Conservation (phyloP, 1,140 invertebrate genomes). For the Homalodisca vitripennis region DNA sequence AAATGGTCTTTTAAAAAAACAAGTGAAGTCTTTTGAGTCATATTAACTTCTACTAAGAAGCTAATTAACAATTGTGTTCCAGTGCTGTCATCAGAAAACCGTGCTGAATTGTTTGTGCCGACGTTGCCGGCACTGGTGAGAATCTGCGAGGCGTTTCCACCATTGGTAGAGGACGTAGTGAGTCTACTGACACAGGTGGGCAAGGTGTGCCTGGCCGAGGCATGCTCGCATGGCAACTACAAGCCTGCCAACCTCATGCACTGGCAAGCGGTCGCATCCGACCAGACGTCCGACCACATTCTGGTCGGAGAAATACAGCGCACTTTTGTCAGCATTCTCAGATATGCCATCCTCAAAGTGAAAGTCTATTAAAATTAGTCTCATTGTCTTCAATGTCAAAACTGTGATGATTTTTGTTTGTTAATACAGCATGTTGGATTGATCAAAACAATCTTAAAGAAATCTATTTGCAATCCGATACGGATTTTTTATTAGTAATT, state of each 20-base stretch:
- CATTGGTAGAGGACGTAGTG: conserved; percentile 85
- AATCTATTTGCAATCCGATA: no score
- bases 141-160: conserved; percentile 90
- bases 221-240: conserved; percentile 57
- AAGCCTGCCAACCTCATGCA: conserved; percentile 9
- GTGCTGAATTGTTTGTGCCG: conserved; percentile 77
- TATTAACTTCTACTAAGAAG: not conserved
- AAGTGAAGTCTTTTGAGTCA: not conserved
- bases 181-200: conserved; percentile 83
- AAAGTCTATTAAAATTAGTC: conserved; percentile 36
- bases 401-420: no score
- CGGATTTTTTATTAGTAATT: no score
- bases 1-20: no score
- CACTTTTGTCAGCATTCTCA: conserved; percentile 32
- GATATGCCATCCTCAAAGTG: conserved; percentile 28
- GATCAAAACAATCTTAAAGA: no score
- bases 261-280: not conserved
- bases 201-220: conserved; percentile 80
- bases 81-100: conserved; percentile 76
- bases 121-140: conserved; percentile 80
- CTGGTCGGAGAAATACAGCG: conserved; percentile 30
- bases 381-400: no score
- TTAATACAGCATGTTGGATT: no score
- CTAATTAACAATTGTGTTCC: conserved; percentile 41
- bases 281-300: not conserved